phyloP scores from a whole-genome alignment of 2,797 vertebrate species.

The Hyperoplus immaculatus region DNA sequence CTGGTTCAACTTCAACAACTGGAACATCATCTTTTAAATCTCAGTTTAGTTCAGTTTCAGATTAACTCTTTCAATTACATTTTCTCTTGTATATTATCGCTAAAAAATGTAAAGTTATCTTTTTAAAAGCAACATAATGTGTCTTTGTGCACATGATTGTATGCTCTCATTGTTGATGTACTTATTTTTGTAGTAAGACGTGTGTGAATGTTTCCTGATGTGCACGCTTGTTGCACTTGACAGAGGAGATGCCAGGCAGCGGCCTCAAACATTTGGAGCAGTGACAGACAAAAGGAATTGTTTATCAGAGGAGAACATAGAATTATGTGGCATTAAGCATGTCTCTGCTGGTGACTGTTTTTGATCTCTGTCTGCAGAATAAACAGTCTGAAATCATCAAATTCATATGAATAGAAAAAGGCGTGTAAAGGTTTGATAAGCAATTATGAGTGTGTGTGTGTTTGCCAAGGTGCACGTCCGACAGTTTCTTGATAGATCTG shows the following conservation, averaged over 20 bases:
- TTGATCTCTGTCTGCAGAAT: constrained; percentile 56
- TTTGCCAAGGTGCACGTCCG: neutral
- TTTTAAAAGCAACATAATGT: no score
- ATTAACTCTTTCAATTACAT: no score
- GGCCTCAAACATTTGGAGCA: constrained; percentile 73
- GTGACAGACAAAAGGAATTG: constrained; percentile 71
- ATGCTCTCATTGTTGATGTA: constrained; percentile 12
- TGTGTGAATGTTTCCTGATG: constrained; percentile 60
- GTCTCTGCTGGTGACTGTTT: constrained; percentile 46
- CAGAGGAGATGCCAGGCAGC: constrained; percentile 69
- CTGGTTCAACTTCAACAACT: neutral
- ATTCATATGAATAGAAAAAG: constrained; percentile 34
- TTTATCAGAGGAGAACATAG: constrained; percentile 72
- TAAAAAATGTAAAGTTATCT: no score
- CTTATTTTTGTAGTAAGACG: constrained; percentile 28
- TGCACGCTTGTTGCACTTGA: constrained; percentile 56
- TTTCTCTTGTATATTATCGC: neutral
- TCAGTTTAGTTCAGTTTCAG: neutral
- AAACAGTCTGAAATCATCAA: constrained; percentile 48
- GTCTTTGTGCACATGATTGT: neutral
- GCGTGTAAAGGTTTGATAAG: constrained; percentile 34
- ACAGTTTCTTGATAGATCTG: neutral
- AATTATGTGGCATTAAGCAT: constrained; percentile 56
- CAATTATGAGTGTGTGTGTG: constrained; percentile 9
- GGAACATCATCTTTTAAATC: neutral